Evolutionary conservation across 2,888 invertebrate genomes (phyloP).

Genomic region (Epirrhoe alternata): DNA sequence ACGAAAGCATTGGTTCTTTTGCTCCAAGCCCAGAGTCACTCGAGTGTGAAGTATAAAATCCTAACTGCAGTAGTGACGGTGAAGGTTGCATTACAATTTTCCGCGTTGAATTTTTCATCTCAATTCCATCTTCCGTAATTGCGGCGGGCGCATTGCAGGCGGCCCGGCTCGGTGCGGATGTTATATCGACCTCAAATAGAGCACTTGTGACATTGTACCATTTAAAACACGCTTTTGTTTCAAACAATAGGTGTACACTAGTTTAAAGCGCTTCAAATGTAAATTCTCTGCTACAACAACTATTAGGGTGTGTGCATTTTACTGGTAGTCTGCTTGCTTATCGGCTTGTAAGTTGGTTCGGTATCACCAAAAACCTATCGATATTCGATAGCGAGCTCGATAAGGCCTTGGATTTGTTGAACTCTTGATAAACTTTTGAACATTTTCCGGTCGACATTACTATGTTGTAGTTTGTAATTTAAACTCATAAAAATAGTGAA

Average conservation of each 20-base stretch:
- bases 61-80: slow-evolving; percentile 15
- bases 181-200: slow-evolving; percentile 30
- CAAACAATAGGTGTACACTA: slow-evolving; percentile 17
- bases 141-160: slow-evolving; percentile 33
- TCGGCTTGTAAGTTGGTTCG: slow-evolving; percentile 13
- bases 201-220: slow-evolving; percentile 27
- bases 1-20: slow-evolving; percentile 1
- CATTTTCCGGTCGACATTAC: slow-evolving; percentile 5
- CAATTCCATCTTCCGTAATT: slow-evolving; percentile 35
- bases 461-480: slow-evolving; percentile 13
- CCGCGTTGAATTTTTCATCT: slow-evolving; percentile 36
- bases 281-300: slow-evolving; percentile 10
- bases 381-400: slow-evolving; percentile 12
- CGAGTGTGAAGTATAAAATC: slow-evolving; percentile 24
- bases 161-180: slow-evolving; percentile 23
- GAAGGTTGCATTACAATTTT: slow-evolving; percentile 30
- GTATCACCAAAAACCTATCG: slow-evolving; percentile 21
- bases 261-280: slow-evolving; percentile 25
- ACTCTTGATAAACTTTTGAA: slow-evolving; percentile 21
- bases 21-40: slow-evolving; percentile 16
- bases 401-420: slow-evolving; percentile 22
- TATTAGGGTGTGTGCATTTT: background rate
- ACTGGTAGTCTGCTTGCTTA: slow-evolving; percentile 11
- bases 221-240: slow-evolving; percentile 28
- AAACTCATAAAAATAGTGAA: too few relatives aligned